Percentiles rank a stretch among this genome's conserved stretches.
Conservation (phyloP, 2,797 vertebrate species). For the Falco peregrinus region DNA sequence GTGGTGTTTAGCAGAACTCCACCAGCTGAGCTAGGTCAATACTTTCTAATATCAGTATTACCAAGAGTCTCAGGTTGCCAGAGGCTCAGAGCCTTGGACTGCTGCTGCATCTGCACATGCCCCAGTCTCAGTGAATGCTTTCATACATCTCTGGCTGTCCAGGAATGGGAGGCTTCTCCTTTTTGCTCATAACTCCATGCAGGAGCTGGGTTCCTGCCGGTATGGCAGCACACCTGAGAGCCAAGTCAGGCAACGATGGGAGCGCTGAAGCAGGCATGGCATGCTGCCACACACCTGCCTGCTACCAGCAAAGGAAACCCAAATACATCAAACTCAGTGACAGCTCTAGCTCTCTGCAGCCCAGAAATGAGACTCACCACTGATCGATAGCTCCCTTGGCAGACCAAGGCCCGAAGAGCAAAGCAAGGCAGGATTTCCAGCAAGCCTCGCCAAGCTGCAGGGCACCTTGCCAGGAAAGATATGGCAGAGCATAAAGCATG, state of each 20-base stretch:
- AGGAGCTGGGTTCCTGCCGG: background rate
- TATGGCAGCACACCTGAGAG: background rate
- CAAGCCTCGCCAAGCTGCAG: rapidly evolving
- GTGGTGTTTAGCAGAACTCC: background rate
- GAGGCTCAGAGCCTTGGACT: background rate
- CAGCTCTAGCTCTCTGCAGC: background rate
- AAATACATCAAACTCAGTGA: background rate
- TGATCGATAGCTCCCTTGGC: background rate
- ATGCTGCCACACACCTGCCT: rapidly evolving
- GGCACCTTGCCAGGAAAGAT: background rate
- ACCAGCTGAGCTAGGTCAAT: background rate
- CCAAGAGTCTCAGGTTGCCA: background rate
- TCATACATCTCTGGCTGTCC: background rate
- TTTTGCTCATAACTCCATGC: background rate
- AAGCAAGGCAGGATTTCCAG: background rate
- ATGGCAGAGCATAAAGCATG: background rate
- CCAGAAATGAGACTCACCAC: background rate
- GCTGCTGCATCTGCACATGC: background rate
- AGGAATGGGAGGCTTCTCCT: background rate
- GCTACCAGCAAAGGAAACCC: background rate
- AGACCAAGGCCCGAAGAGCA: background rate
- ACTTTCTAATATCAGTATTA: background rate
- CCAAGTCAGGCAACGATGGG: rapidly evolving
- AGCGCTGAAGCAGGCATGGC: background rate
- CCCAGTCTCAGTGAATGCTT: background rate